phyloP scores from a whole-genome alignment of 2,797 vertebrate genomes.

The Enteromius argenteus region DNA sequence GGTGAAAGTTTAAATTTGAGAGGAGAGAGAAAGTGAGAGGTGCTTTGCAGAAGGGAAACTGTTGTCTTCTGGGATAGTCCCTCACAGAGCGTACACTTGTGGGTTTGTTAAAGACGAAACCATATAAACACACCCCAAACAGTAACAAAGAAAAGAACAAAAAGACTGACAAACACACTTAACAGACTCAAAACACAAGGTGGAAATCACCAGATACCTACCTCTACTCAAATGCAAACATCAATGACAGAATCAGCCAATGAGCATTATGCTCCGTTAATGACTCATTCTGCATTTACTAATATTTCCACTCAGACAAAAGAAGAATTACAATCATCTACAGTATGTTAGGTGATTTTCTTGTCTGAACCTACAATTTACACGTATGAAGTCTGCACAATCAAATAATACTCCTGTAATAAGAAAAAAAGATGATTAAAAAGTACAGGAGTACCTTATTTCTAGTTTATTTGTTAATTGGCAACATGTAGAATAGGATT shows the following conservation, averaged over 20 bases:
- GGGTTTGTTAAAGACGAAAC: neutral
- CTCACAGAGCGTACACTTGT: neutral
- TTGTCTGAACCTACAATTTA: neutral
- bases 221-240: neutral
- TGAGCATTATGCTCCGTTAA: neutral
- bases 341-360: neutral
- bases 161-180: constrained; percentile 15
- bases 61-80: constrained; percentile 7
- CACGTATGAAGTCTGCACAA: neutral
- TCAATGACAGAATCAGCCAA: constrained; percentile 12
- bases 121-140: constrained; percentile 30
- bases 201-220: constrained; percentile 32
- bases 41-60: neutral
- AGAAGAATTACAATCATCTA: neutral
- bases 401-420: neutral
- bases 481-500: no score
- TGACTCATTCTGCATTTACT: constrained; percentile 5
- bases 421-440: neutral
- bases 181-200: neutral
- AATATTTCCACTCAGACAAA: constrained; percentile 13
- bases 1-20: neutral
- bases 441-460: neutral
- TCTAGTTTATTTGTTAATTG: neutral
- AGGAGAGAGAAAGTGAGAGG: constrained; percentile 12
- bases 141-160: constrained; percentile 23